These are phyloP conservation scores for Xestia c-nigrum DNA, from an alignment of 2,888 invertebrate species.

Conservation along the genomic window DNA sequence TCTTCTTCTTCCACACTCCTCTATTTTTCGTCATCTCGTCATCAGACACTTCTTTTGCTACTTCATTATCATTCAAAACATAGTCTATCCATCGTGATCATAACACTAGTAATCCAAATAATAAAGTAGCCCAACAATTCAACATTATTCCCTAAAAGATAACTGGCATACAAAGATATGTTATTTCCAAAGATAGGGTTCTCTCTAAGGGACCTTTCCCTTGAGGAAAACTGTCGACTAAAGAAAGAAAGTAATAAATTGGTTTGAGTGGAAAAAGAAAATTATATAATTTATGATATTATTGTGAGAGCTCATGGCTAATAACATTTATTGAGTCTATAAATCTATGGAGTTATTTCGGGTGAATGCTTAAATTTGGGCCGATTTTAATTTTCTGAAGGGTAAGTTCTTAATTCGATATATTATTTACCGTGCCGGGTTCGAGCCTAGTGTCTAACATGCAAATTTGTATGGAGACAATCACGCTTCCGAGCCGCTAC, in stretches of 20 bases:
- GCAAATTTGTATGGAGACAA: too few species aligned
- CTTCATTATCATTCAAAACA: too few species aligned
- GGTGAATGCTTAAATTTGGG: not conserved
- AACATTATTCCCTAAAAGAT: constrained; percentile 44
- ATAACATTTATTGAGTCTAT: constrained; percentile 33
- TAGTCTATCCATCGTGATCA: too few species aligned
- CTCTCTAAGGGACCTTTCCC: constrained; percentile 25
- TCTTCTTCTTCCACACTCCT: too few species aligned
- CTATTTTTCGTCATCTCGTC: too few species aligned
- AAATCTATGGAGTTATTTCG: constrained; percentile 14
- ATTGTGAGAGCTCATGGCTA: constrained; percentile 24
- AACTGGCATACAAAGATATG: constrained; percentile 47
- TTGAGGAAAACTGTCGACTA: constrained; percentile 38
- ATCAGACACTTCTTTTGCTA: too few species aligned
- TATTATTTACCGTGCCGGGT: too few species aligned
- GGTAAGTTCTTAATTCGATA: not conserved
- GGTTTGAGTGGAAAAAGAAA: constrained; percentile 42
- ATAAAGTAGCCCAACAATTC: constrained; percentile 26
- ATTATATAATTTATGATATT: constrained; percentile 50
- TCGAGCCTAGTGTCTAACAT: too few species aligned
- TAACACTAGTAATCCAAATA: constrained; percentile 31
- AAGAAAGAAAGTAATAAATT: constrained; percentile 59
- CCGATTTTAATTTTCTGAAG: not conserved
- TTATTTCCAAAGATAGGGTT: constrained; percentile 54
- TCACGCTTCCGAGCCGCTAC: too few species aligned